phyloP scores from a whole-genome alignment of 2,113 vertebrate genomes.

The Hippocampus barbouri region DNA sequence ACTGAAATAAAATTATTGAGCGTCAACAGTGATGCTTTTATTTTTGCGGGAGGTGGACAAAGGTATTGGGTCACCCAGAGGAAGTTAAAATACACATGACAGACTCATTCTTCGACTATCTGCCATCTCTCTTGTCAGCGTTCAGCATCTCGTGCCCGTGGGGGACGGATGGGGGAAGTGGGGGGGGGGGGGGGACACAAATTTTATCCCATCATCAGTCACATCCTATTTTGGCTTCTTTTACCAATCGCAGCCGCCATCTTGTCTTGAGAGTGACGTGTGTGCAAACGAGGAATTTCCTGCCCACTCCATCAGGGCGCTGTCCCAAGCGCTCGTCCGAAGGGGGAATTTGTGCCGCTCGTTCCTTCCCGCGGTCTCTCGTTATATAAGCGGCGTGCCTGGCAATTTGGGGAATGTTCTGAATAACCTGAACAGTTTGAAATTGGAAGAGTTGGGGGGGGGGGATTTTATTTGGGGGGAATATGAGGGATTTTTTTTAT shows the following conservation, averaged over 20 bases:
- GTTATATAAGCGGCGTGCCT: not conserved
- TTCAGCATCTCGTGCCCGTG: not conserved
- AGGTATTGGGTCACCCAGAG: not conserved
- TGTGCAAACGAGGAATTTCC: not conserved
- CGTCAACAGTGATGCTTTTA: not conserved
- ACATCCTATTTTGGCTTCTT: not conserved
- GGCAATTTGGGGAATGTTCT: too few relatives aligned
- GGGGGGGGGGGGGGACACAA: not conserved
- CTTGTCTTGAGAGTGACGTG: not conserved
- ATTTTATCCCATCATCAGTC: not conserved
- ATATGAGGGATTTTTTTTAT: too few relatives aligned
- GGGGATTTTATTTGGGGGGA: too few relatives aligned
- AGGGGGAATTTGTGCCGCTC: not conserved
- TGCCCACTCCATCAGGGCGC: not conserved
- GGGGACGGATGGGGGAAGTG: not conserved
- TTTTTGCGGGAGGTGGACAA: not conserved
- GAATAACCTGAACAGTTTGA: too few relatives aligned
- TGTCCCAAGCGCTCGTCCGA: not conserved
- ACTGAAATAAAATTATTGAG: too few relatives aligned
- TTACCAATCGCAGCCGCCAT: not conserved
- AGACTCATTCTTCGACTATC: not conserved
- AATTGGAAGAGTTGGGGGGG: too few relatives aligned
- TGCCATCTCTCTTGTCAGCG: not conserved
- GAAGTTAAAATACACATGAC: not conserved
- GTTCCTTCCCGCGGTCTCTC: not conserved